Evolutionary conservation across 2,797 vertebrate species (phyloP).

Genomic region (Oceanodroma leucorhoa): DNA sequence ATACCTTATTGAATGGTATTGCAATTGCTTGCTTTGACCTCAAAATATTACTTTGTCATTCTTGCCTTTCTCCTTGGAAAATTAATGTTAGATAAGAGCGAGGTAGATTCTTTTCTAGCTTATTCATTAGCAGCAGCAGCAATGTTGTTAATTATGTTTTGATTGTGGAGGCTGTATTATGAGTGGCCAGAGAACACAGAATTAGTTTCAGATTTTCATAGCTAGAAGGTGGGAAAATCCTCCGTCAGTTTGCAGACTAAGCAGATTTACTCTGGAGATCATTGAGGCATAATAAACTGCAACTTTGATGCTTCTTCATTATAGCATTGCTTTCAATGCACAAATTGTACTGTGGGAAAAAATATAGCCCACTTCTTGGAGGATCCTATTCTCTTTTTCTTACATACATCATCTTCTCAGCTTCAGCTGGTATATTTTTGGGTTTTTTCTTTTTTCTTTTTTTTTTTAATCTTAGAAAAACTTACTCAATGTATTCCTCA

Average conservation of each 20-base stretch:
- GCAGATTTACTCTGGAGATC: constrained; percentile 34
- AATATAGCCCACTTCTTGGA: background rate
- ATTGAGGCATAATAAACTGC: background rate
- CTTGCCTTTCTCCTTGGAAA: background rate
- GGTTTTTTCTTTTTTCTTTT: background rate
- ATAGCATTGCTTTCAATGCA: background rate
- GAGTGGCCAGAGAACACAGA: constrained; percentile 45
- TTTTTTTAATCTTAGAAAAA: background rate
- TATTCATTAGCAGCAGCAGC: constrained; percentile 32
- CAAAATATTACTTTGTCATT: background rate
- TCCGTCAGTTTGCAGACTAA: constrained; percentile 20
- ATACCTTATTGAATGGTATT: background rate
- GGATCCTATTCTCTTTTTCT: background rate
- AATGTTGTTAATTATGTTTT: constrained; percentile 51
- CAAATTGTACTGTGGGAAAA: background rate
- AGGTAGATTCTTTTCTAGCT: constrained; percentile 7
- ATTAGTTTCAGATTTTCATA: constrained; percentile 50
- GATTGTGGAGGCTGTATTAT: constrained; percentile 31
- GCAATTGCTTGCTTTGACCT: constrained; percentile 12
- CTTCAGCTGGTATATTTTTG: background rate
- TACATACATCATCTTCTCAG: background rate
- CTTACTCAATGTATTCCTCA: background rate
- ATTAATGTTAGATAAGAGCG: background rate
- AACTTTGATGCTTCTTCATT: background rate
- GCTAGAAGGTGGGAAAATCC: constrained; percentile 42